Conservation (phyloP, 2,797 vertebrate species). For the Acipenser ruthenus region DNA sequence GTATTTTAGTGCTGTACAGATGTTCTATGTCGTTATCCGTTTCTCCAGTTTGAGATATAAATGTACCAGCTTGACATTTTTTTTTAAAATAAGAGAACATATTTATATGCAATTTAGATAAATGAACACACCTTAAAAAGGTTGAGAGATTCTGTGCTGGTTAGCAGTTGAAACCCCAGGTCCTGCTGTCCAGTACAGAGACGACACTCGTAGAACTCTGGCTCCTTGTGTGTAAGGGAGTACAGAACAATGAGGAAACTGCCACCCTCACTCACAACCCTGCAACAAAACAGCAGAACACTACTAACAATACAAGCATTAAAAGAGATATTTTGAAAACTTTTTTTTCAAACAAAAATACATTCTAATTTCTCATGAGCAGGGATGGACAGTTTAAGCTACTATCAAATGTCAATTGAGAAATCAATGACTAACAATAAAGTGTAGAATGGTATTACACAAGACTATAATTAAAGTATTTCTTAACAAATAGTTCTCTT, state of each 20-base stretch:
- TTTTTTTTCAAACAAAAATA: background rate
- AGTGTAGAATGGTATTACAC: background rate
- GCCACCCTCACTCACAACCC: constrained; percentile 73
- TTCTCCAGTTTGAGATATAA: too few relatives aligned
- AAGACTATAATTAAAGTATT: too few relatives aligned
- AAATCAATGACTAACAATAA: too few relatives aligned
- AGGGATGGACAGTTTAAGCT: background rate
- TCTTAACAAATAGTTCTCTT: constrained; percentile 28
- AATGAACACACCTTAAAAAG: constrained; percentile 73
- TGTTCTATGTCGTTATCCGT: too few relatives aligned
- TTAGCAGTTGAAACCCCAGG: constrained; percentile 72
- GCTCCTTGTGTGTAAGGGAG: constrained; percentile 70
- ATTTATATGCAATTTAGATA: background rate
- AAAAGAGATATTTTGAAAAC: background rate
- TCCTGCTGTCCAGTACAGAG: constrained; percentile 42
- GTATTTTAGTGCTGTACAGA: too few relatives aligned
- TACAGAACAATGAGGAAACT: constrained; percentile 83
- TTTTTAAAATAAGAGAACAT: too few relatives aligned
- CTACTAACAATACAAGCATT: background rate
- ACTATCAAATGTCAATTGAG: too few relatives aligned
- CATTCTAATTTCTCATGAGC: background rate
- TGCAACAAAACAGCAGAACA: constrained; percentile 34
- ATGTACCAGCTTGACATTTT: too few relatives aligned
- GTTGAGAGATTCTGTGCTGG: constrained; percentile 60
- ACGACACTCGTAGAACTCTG: constrained; percentile 85